These are phyloP conservation scores for Nothocercus julius DNA, from an alignment of 2,113 vertebrate genomes.

Conservation along the genomic window DNA sequence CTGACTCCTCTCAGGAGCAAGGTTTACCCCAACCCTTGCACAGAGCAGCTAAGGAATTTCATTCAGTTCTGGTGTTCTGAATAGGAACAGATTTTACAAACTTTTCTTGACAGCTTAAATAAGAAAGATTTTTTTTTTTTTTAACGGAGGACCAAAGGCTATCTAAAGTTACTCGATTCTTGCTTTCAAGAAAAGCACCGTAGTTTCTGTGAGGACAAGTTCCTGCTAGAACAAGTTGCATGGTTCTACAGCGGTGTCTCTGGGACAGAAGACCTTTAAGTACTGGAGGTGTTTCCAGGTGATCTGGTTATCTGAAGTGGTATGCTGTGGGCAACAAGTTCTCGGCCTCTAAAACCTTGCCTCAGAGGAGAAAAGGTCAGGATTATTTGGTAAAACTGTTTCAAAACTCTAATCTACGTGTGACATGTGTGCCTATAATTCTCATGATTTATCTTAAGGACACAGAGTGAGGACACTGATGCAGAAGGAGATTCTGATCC, in stretches of 20 bases:
- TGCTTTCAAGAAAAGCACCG: neutral
- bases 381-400: neutral
- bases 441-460: neutral
- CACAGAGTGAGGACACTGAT: neutral
- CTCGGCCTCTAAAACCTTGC: neutral
- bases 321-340: neutral
- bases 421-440: neutral
- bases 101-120: neutral
- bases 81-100: neutral
- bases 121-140: neutral
- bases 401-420: neutral
- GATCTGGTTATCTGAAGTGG: neutral
- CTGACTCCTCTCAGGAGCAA: fast-evolving
- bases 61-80: neutral
- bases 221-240: neutral
- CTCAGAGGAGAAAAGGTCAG: neutral
- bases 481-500: neutral
- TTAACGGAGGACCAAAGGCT: neutral
- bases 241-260: neutral
- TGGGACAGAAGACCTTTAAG: neutral
- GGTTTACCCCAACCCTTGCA: neutral
- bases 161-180: neutral
- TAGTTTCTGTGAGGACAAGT: neutral
- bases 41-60: neutral
- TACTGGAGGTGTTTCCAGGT: neutral